Evolutionary conservation across 2,888 invertebrate species (phyloP).

Genomic region (Arrhopalites spinosus): DNA sequence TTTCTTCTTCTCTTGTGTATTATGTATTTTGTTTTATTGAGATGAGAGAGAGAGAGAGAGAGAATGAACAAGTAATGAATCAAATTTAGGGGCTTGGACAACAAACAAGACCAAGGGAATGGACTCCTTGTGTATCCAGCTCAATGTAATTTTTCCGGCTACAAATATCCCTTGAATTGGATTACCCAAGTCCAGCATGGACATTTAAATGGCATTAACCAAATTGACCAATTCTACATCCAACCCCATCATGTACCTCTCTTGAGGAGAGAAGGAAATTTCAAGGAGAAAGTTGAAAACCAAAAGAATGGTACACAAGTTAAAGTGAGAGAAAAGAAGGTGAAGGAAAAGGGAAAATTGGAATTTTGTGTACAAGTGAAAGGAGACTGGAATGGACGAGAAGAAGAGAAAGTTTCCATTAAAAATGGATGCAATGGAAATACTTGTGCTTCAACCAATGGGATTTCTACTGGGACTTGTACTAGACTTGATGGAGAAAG

Average conservation of each 20-base stretch:
- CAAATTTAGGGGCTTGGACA: background rate
- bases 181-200: constrained; percentile 69
- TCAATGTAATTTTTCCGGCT: constrained; percentile 93
- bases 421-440: constrained; percentile 27
- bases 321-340: background rate
- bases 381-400: background rate
- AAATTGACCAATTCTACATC: constrained; percentile 46
- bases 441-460: too few relatives aligned
- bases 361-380: background rate
- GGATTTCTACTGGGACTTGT: background rate
- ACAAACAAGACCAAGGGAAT: constrained; percentile 27
- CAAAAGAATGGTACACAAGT: too few relatives aligned
- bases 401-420: constrained; percentile 2
- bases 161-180: constrained; percentile 81
- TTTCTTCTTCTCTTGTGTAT: background rate
- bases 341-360: background rate
- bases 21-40: constrained; percentile 3
- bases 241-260: background rate
- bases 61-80: background rate
- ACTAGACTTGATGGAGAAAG: background rate
- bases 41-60: constrained; percentile 26
- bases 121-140: constrained; percentile 82
- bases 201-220: constrained; percentile 44
- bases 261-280: background rate
- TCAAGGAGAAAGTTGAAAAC: background rate